Conservation (phyloP, 2,113 vertebrate genomes). For the Protomyctophum bolini region DNA sequence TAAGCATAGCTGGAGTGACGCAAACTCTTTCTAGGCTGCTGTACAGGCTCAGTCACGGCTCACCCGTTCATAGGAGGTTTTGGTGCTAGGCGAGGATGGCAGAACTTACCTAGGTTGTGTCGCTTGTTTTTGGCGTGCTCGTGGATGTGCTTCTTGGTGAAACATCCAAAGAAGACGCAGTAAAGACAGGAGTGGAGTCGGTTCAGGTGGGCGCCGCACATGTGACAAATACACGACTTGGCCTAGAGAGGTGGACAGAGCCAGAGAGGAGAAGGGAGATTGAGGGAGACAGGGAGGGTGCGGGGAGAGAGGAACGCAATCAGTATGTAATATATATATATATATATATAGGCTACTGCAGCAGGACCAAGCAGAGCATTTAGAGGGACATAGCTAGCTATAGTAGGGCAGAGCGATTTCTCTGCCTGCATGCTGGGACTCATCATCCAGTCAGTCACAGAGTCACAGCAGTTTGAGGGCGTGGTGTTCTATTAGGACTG, state of each 20-base stretch:
- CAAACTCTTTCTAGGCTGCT: not conserved
- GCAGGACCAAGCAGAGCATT: conserved; percentile 12
- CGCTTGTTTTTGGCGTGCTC: conserved; percentile 97
- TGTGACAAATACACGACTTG: conserved; percentile 81
- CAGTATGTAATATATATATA: conserved; percentile 13
- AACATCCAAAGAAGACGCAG: conserved; percentile 99
- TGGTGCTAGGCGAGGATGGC: too few species aligned
- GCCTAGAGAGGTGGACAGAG: conserved; percentile 60
- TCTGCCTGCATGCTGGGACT: conserved; percentile 41
- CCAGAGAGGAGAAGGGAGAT: not conserved
- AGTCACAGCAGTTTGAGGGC: conserved; percentile 29
- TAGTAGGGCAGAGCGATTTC: conserved; percentile 8
- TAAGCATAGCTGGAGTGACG: not conserved
- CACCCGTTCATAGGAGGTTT: too few species aligned
- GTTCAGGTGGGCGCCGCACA: conserved; percentile 86
- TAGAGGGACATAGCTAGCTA: conserved; percentile 10
- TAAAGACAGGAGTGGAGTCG: conserved; percentile 98
- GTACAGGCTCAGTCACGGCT: too few species aligned
- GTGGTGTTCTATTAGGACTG: conserved; percentile 21
- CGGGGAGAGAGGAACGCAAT: conserved; percentile 22
- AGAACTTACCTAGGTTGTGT: conserved; percentile 94
- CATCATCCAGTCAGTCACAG: conserved; percentile 43
- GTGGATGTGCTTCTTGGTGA: conserved; percentile 98
- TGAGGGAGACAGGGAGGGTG: conserved; percentile 3
- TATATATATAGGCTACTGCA: not conserved